Percentiles rank a stretch among this genome's conserved stretches.
Evolutionary conservation across 2,888 invertebrate genomes (phyloP).

Genomic region (Plebejus anna): DNA sequence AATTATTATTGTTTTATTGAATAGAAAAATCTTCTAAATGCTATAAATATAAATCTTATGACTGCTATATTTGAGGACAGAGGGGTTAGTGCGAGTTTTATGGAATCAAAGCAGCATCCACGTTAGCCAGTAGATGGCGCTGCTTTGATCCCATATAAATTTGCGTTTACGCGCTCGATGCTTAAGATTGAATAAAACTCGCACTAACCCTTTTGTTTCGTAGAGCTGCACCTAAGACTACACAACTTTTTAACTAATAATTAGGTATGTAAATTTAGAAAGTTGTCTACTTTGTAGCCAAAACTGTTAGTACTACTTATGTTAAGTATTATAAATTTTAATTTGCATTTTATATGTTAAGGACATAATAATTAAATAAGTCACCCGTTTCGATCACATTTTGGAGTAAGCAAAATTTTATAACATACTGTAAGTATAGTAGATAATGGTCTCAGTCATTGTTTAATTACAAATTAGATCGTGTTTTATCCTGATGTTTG

Average conservation of each 20-base stretch:
- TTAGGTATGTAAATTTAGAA: not conserved
- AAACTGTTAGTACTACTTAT: not conserved
- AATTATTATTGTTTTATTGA: not conserved
- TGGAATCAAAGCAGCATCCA: too few relatives aligned
- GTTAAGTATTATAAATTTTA: not conserved
- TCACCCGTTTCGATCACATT: not conserved
- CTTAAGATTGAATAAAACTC: too few relatives aligned
- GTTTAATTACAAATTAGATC: slow-evolving; percentile 5
- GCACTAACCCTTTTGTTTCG: not conserved
- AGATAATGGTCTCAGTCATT: slow-evolving; percentile 13
- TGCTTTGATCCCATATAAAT: too few relatives aligned
- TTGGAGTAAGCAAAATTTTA: not conserved
- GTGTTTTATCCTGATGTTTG: slow-evolving; percentile 7
- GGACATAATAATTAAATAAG: not conserved
- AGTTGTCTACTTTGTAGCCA: not conserved
- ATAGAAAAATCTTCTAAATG: not conserved
- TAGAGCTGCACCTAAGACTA: not conserved
- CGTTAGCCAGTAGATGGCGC: too few relatives aligned
- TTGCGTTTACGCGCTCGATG: too few relatives aligned
- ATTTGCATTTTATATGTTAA: slow-evolving; percentile 3
- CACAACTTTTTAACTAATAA: not conserved
- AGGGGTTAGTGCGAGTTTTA: too few relatives aligned
- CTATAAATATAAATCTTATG: not conserved
- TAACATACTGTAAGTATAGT: not conserved
- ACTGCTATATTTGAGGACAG: not conserved